These are phyloP conservation scores for Thaumetopoea pityocampa DNA, from an alignment of 1,140 invertebrate species.

Conservation along the genomic window DNA sequence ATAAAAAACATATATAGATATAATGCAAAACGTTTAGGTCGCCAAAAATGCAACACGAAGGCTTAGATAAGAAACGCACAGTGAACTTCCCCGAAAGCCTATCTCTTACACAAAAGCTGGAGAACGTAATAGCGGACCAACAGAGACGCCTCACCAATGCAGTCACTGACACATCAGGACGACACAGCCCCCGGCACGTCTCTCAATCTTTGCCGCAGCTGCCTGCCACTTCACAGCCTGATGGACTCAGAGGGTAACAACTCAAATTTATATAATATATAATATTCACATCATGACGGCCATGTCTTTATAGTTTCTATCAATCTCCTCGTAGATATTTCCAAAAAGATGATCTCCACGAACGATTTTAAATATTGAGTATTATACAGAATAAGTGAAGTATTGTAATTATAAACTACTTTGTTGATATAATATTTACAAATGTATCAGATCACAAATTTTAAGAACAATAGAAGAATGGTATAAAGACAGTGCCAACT, in stretches of 20 bases:
- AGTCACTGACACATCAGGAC: conserved; percentile 39
- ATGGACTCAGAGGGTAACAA: conserved; percentile 20
- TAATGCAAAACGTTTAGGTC: too few relatives aligned
- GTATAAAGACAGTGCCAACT: too few relatives aligned
- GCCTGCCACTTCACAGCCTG: conserved; percentile 18
- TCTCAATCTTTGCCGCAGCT: conserved; percentile 46
- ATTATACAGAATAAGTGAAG: too few relatives aligned
- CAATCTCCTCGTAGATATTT: too few relatives aligned
- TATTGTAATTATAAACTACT: too few relatives aligned
- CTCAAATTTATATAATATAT: background rate
- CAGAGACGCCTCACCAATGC: conserved; percentile 38
- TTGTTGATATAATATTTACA: too few relatives aligned
- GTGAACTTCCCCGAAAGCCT: conserved; percentile 52
- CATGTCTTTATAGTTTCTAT: background rate
- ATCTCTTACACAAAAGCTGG: conserved; percentile 45
- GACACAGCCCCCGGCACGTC: conserved; percentile 24
- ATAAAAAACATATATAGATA: too few relatives aligned
- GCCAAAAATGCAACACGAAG: conserved; percentile 18
- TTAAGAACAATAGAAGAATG: too few relatives aligned
- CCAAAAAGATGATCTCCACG: too few relatives aligned
- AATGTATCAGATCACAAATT: too few relatives aligned
- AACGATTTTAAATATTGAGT: background rate
- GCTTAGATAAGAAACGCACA: conserved; percentile 41
- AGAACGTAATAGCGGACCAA: conserved; percentile 55
- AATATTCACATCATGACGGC: too few relatives aligned